Evolutionary conservation across 2,797 vertebrate genomes (phyloP), one percentile per base, ranked within the genome.

Genomic region (Chloroceryle amazona): DNA sequence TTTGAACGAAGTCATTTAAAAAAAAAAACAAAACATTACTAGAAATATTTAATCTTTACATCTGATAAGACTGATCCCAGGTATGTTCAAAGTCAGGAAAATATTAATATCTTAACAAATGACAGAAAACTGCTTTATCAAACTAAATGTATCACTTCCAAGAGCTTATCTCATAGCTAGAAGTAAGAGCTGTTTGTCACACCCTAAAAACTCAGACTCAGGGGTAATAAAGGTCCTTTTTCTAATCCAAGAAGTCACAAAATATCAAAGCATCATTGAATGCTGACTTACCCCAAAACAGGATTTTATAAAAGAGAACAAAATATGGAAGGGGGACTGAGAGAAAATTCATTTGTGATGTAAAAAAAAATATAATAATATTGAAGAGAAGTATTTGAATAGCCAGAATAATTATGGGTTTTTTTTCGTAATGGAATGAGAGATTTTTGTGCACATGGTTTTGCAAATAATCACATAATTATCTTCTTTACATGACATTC

Each of bases 391-490:
- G 11, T 89, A 70, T 46, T 66, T 60, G 22, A 79, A 92, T 47
- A 20, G 37, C 29, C 35, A 57, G 37, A 52, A 33, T 46, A 46
- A 52, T 9, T 37, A 9, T 37, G 2, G 39, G 13, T 52, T 62
- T 63, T 39, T 31, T 81, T 85, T 37, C 37, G 51, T 80, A 60
- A 60, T 46, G 20, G 15, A 73, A 85, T 71, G 28, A 66, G 11
- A 67, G 13, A 47, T 51, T 67, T 89, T 70, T 73, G 66, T 73
- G 62, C 39, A 58, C 66, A 81, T n/a, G 29, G 29, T 29, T 86
- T 6, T 73, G 52, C 17, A 66, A 66, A 86, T 95, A 86, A 86
- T 90, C 66, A 93, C 42, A 18, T 72, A 67, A 71, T 80, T 76
- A 74, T 61, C 26, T 89, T 49, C 46, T 88, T 90, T 61, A 39